Evolutionary conservation across 2,797 vertebrate species (phyloP).

Genomic region (Catamblyrhynchus diadema): DNA sequence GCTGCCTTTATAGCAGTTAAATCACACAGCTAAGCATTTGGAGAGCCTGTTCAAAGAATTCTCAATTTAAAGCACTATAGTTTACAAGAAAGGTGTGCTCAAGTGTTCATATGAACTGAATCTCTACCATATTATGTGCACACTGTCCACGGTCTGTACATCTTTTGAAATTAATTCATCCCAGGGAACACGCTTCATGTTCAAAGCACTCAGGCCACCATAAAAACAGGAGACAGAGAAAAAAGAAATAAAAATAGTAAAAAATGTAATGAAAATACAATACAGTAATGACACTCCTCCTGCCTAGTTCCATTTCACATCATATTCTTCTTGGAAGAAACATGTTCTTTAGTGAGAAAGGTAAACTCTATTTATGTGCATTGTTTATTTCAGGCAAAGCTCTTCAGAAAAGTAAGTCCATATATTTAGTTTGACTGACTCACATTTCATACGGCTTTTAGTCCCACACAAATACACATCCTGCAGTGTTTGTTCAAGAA

Average conservation of each 20-base stretch:
- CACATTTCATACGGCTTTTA: neutral
- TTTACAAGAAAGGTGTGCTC: neutral
- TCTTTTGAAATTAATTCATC: slow-evolving; percentile 28
- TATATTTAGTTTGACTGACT: neutral
- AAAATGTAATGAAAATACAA: slow-evolving; percentile 16
- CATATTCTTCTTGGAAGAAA: neutral
- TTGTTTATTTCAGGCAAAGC: slow-evolving; percentile 1
- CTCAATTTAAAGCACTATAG: neutral
- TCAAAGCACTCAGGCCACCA: neutral
- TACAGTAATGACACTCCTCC: neutral
- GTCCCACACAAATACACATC: neutral
- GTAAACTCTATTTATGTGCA: neutral
- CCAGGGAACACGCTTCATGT: neutral
- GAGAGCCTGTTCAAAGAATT: neutral
- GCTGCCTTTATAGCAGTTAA: neutral
- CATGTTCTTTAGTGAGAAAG: neutral
- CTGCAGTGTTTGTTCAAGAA: neutral
- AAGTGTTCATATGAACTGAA: neutral
- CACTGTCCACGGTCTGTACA: neutral
- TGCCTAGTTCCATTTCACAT: neutral
- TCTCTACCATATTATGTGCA: slow-evolving; percentile 6
- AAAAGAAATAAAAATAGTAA: neutral
- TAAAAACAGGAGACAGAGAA: neutral
- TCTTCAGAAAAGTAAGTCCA: neutral
- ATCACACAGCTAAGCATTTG: neutral